Conservation (phyloP, 2,888 invertebrate genomes). For the Pseudolycoriella hygida region DNA sequence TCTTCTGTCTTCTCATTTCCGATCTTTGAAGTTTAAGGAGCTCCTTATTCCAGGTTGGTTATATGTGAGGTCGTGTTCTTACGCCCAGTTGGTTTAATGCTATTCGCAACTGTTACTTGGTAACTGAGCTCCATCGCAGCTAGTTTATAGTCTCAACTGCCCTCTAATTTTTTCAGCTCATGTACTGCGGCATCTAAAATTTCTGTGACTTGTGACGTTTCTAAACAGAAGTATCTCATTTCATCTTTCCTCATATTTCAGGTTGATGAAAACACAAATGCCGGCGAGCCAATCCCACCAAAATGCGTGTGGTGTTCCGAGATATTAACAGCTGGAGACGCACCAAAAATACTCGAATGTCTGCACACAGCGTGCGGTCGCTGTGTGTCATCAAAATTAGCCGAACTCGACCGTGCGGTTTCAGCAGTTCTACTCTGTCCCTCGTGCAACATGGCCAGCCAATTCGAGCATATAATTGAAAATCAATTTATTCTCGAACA, state of each 20-base stretch:
- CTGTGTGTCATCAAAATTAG: slow-evolving; percentile 51
- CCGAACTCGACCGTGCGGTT: slow-evolving; percentile 25
- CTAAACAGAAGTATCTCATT: too few relatives aligned
- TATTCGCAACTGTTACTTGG: too few relatives aligned
- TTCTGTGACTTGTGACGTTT: too few relatives aligned
- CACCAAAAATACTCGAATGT: slow-evolving; percentile 72
- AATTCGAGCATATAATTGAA: slow-evolving; percentile 56
- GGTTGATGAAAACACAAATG: slow-evolving; percentile 11
- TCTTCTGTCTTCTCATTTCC: too few relatives aligned
- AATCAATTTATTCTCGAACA: slow-evolving; percentile 67
- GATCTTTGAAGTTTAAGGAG: too few relatives aligned
- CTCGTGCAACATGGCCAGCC: slow-evolving; percentile 52
- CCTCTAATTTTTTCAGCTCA: too few relatives aligned
- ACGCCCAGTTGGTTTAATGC: too few relatives aligned
- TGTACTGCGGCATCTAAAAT: too few relatives aligned
- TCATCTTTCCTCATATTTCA: slow-evolving; percentile 4
- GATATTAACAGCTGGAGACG: slow-evolving; percentile 34
- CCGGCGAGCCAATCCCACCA: slow-evolving; percentile 19
- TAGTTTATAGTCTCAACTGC: too few relatives aligned
- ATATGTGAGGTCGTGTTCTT: too few relatives aligned
- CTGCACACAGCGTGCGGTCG: slow-evolving; percentile 68
- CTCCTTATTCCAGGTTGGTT: too few relatives aligned
- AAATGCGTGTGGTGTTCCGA: slow-evolving; percentile 39
- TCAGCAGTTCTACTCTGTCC: slow-evolving; percentile 38
- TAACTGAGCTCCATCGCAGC: too few relatives aligned